Percentiles rank a stretch among this genome's conserved stretches.
These are phyloP conservation scores for Brachyptera risi DNA, from an alignment of 2,888 invertebrate genomes.

Conservation along the genomic window DNA sequence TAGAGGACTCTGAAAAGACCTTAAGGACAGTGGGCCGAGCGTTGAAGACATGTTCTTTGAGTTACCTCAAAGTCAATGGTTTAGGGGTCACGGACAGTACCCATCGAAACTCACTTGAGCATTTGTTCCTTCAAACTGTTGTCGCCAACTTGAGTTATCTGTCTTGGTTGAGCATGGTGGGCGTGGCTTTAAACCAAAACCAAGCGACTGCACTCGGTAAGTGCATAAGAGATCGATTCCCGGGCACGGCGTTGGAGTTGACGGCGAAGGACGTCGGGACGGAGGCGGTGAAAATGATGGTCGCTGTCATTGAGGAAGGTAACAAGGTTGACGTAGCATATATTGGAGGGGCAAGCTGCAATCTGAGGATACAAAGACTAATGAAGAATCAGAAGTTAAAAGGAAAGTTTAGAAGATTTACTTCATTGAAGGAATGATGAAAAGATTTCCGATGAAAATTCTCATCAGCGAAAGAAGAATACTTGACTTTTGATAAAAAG, in stretches of 20 bases:
- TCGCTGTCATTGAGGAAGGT: conserved; percentile 43
- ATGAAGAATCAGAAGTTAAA: conserved; percentile 33
- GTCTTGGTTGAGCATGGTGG: conserved; percentile 44
- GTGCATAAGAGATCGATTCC: conserved; percentile 43
- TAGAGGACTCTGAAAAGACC: conserved; percentile 43
- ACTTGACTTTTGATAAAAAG: neutral
- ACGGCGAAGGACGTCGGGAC: conserved; percentile 44
- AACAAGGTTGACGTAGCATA: conserved; percentile 43
- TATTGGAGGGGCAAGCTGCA: conserved; percentile 42
- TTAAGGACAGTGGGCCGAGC: conserved; percentile 43
- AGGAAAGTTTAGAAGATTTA: conserved; percentile 34
- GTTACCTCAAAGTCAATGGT: conserved; percentile 43
- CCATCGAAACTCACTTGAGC: conserved; percentile 43
- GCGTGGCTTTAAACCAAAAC: conserved; percentile 41
- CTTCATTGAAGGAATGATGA: conserved; percentile 33
- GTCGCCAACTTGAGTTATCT: conserved; percentile 42
- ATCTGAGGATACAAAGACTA: conserved; percentile 31
- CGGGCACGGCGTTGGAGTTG: conserved; percentile 42
- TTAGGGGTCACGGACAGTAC: conserved; percentile 43
- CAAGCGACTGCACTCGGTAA: conserved; percentile 44
- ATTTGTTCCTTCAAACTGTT: conserved; percentile 41
- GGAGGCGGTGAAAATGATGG: conserved; percentile 42
- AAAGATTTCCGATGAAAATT: neutral
- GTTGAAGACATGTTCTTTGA: conserved; percentile 43
- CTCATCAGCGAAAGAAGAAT: neutral